phyloP scores from a whole-genome alignment of 2,888 invertebrate genomes.

The Latheticus oryzae region DNA sequence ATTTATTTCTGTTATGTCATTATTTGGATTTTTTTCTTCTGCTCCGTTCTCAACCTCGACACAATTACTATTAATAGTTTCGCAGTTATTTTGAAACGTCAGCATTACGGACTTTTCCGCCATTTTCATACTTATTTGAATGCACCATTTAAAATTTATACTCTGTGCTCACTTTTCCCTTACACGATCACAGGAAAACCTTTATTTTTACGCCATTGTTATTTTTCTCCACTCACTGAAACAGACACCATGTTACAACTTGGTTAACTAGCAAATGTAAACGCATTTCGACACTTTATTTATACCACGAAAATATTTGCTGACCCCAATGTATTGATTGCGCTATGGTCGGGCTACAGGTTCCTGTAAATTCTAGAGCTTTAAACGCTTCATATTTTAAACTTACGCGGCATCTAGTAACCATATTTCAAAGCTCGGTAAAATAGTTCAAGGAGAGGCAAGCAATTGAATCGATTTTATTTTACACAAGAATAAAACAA shows the following conservation, averaged over 20 bases:
- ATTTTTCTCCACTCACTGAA: conserved; percentile 12
- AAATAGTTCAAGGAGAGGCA: conserved; percentile 36
- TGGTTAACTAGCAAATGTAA: conserved; percentile 34
- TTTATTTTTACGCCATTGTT: too few relatives aligned
- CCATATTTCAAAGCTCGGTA: too few relatives aligned
- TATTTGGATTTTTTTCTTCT: conserved; percentile 44
- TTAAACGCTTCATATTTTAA: too few relatives aligned
- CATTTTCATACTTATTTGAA: conserved; percentile 52
- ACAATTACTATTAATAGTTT: conserved; percentile 54
- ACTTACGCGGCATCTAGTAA: too few relatives aligned
- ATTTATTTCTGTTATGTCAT: conserved; percentile 47
- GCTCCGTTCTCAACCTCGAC: conserved; percentile 47
- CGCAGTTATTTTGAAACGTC: conserved; percentile 53
- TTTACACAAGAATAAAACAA: conserved; percentile 13
- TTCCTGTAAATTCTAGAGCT: conserved; percentile 37
- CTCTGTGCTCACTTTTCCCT: conserved; percentile 17
- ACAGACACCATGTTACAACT: conserved; percentile 24
- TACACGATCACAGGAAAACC: too few relatives aligned
- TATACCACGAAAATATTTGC: conserved; percentile 43
- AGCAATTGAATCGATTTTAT: conserved; percentile 34
- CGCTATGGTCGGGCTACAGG: conserved; percentile 35
- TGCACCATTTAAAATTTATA: conserved; percentile 24
- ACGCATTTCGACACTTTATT: conserved; percentile 42
- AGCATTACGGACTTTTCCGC: conserved; percentile 52
- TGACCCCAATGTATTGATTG: conserved; percentile 45